A percentile compares a stretch with the other conserved stretches of the same genome.
phyloP scores from a whole-genome alignment of 2,113 vertebrate genomes.

The Podarcis muralis region DNA sequence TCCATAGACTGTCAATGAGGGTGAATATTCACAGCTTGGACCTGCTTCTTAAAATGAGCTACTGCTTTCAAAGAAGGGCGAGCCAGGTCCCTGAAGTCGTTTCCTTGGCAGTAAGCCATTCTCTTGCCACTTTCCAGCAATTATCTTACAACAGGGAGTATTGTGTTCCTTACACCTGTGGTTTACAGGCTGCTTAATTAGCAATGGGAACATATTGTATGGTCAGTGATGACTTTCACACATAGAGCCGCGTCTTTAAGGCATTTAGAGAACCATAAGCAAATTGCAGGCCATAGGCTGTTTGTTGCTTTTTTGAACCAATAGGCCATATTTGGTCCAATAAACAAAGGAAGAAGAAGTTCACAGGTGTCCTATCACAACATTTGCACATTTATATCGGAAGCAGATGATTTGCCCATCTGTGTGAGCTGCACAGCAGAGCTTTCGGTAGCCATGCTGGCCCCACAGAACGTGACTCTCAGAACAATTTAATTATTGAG shows the following conservation, averaged over 20 bases:
- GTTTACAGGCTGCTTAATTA: neutral
- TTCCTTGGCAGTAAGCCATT: neutral
- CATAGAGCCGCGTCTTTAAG: constrained; percentile 17
- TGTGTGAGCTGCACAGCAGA: neutral
- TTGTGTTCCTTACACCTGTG: neutral
- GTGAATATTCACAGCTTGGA: neutral
- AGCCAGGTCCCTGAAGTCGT: constrained; percentile 14
- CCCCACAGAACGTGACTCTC: too few relatives aligned
- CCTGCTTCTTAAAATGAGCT: constrained; percentile 17
- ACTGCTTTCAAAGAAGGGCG: neutral
- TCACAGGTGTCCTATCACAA: neutral
- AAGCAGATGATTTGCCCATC: neutral
- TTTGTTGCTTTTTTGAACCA: neutral
- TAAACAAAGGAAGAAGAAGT: neutral
- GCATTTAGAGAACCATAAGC: constrained; percentile 3
- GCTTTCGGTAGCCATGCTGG: neutral
- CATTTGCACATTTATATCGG: neutral
- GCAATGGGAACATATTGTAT: constrained; percentile 12
- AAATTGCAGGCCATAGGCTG: neutral
- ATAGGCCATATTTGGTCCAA: neutral
- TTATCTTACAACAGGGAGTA: neutral
- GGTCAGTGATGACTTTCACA: constrained; percentile 5
- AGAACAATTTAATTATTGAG: neutral
- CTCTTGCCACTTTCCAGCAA: neutral
- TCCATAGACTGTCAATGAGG: neutral